These are phyloP conservation scores for Eulemur rubriventer DNA, from an alignment of 2,797 vertebrate species.

Conservation along the genomic window DNA sequence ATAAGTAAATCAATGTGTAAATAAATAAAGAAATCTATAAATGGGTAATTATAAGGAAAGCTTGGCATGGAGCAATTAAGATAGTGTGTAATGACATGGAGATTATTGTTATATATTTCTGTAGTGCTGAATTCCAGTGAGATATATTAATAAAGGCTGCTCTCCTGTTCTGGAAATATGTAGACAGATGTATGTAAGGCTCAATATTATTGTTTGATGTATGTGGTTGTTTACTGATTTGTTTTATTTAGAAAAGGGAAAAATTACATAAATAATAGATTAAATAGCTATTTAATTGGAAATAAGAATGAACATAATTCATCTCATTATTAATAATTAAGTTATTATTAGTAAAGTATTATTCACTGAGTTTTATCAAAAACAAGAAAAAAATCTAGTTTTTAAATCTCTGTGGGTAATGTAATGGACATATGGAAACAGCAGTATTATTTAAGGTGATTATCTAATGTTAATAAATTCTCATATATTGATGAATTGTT, in stretches of 20 bases:
- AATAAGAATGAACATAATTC: not conserved
- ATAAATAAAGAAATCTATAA: not conserved
- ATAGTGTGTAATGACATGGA: not conserved
- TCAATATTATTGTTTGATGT: not conserved
- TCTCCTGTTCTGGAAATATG: not conserved
- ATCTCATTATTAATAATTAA: not conserved
- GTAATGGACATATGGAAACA: not conserved
- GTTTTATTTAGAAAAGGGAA: slow-evolving; percentile 2
- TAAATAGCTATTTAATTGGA: not conserved
- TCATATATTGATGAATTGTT: not conserved
- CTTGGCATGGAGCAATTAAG: not conserved
- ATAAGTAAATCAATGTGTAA: not conserved
- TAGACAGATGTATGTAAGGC: not conserved
- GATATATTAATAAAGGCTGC: not conserved
- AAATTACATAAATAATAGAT: not conserved
- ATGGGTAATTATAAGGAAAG: not conserved
- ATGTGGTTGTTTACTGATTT: not conserved
- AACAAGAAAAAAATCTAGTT: not conserved
- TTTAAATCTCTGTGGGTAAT: not conserved
- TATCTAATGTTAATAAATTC: not conserved
- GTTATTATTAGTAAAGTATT: not conserved
- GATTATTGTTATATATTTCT: not conserved
- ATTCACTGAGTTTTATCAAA: not conserved
- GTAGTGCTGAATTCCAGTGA: not conserved
- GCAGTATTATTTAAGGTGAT: not conserved